These are phyloP conservation scores for Desmophyllum pertusum DNA, from an alignment of 92 coral and sea anemone species.

Conservation along the genomic window DNA sequence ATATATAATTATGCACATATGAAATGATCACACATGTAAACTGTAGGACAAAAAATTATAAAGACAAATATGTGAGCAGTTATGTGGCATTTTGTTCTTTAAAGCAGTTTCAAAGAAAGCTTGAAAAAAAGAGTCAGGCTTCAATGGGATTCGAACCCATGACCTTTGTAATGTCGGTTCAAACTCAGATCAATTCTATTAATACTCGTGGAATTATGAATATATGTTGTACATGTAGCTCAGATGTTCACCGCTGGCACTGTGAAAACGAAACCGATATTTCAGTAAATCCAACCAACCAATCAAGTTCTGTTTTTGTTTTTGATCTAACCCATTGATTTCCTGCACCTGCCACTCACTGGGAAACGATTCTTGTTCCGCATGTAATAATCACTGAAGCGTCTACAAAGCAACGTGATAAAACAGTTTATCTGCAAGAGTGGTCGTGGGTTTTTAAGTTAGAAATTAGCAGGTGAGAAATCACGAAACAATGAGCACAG, in stretches of 20 bases:
- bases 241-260: neutral
- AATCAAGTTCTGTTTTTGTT: neutral
- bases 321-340: neutral
- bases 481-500: constrained; percentile 42
- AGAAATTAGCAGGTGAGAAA: constrained; percentile 33
- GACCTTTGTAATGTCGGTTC: no score
- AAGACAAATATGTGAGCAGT: no score
- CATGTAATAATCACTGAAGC: neutral
- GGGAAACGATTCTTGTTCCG: neutral
- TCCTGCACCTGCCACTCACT: neutral
- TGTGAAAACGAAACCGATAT: neutral
- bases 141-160: no score
- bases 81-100: no score
- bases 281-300: neutral
- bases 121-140: no score
- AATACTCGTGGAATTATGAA: no score
- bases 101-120: no score
- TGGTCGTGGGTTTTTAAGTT: constrained; percentile 6
- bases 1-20: no score
- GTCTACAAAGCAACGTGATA: neutral
- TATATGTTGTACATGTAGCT: neutral
- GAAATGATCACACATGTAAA: no score
- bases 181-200: no score
- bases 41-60: no score
- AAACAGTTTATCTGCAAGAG: constrained; percentile 25